Evolutionary conservation across 2,888 invertebrate genomes (phyloP), one percentile per base, ranked within the genome.

Genomic region (Hipparchia semele): DNA sequence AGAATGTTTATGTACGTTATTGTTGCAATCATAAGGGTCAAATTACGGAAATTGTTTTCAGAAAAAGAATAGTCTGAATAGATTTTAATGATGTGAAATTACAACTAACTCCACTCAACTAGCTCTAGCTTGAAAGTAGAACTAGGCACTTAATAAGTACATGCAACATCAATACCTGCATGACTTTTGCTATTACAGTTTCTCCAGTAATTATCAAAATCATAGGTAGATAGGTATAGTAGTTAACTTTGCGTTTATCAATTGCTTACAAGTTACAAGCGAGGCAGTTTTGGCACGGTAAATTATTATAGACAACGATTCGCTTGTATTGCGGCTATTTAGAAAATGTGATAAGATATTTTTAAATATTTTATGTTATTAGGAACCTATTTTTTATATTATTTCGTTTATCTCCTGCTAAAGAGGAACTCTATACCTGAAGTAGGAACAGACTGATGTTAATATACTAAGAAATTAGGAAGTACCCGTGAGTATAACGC

Each of bases 251-350:
- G 54, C 51, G 54, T 74, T 71, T 68, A 70, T 71, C 72, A 72
- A 56, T 73, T 66, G 62, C 60, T 73, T 13, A 53, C 70, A 33
- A 69, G 71, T 73, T 13, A 53, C 70, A 33, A 69, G 71, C 74
- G 39, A 67, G 65, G 68, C 70, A 68, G 70, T 68, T 74, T 71
- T 70, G 70, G 72, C 66, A 65, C 69, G 73, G 23, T 68, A 60
- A 72, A 68, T 72, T 74, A 64, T 74, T 71, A 72, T 59, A 49
- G 70, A 62, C 68, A 72, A 58, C 72, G 67, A 72, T 75, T 68
- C 66, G 59, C 70, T 61, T 58, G 51, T 53, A 49, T 9, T 7
- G 33, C 45, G 10, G 12, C 8, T 1, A 23, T 59, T 72, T 74
- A 72, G 4, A 68, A 3, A 4, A 5, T 2, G 33, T 70, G 70